A percentile compares a stretch with the other conserved stretches of the same genome.
Conservation (phyloP, 2,888 invertebrate genomes). For the Hirtodrosophila duncani region DNA sequence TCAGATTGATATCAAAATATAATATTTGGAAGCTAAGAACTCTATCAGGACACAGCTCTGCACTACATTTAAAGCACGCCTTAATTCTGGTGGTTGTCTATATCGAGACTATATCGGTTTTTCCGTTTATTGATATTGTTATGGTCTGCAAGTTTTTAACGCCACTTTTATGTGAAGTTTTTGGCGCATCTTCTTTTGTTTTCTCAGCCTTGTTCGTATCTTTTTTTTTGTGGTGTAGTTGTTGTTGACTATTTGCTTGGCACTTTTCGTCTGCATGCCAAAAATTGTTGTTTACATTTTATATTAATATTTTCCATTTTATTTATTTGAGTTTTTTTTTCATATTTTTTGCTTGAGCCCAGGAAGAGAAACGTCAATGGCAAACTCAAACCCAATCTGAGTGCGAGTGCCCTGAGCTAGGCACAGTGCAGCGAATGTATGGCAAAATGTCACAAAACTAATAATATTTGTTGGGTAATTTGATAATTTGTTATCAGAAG, state of each 20-base stretch:
- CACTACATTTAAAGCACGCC: no score
- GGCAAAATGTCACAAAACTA: no score
- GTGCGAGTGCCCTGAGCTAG: no score
- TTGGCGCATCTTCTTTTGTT: neutral
- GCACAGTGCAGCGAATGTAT: no score
- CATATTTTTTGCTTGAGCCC: conserved; percentile 19
- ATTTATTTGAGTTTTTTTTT: conserved; percentile 1
- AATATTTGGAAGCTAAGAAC: no score
- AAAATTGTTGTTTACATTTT: conserved; percentile 25
- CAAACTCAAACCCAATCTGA: conserved; percentile 11
- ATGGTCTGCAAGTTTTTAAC: neutral
- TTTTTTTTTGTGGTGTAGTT: conserved; percentile 1
- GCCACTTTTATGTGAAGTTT: no score
- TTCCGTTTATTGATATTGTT: conserved; percentile 1
- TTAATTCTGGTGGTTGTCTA: no score
- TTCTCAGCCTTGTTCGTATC: neutral
- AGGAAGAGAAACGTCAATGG: conserved; percentile 27
- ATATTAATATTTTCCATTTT: conserved; percentile 21
- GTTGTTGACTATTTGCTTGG: conserved; percentile 26
- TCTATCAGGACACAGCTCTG: no score
- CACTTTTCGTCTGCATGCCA: conserved; percentile 30
- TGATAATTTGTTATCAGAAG: no score
- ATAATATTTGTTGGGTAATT: no score
- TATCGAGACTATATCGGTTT: no score
- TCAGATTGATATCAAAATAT: no score